Conservation (phyloP, 2,888 invertebrate species). For the Acleris holmiana region DNA sequence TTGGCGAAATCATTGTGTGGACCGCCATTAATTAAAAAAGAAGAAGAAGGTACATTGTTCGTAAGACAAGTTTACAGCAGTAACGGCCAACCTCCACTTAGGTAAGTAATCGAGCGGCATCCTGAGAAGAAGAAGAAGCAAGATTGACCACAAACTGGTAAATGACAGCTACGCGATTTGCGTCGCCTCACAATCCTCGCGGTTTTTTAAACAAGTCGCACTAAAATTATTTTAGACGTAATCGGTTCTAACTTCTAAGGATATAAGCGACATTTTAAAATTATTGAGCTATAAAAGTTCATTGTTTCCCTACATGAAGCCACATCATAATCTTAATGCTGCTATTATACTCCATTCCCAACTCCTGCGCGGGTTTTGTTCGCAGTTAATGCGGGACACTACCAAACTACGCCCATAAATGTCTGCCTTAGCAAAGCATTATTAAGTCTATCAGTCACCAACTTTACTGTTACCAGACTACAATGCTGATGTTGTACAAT, state of each 20-base stretch:
- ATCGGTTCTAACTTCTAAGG: neutral
- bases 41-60: too few species aligned
- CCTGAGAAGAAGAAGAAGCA: too few species aligned
- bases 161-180: too few species aligned
- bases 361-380: neutral
- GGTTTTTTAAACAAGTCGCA: slow-evolving; percentile 17
- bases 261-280: neutral
- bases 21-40: too few species aligned
- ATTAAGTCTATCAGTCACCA: neutral
- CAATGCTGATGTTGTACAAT: slow-evolving; percentile 1
- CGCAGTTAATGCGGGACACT: neutral
- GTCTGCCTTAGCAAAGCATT: neutral
- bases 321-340: neutral
- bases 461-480: neutral
- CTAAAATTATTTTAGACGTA: neutral
- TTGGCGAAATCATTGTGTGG: too few species aligned
- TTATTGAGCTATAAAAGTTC: neutral
- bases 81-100: too few species aligned
- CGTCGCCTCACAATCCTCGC: too few species aligned
- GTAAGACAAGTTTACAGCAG: too few species aligned
- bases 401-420: neutral
- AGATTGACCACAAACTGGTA: too few species aligned
- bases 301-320: neutral
- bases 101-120: too few species aligned
- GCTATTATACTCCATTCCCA: neutral